Percentiles rank a stretch among this genome's conserved stretches.
Conservation (phyloP, 1,140 invertebrate genomes). For the Drosophila ananassae region DNA sequence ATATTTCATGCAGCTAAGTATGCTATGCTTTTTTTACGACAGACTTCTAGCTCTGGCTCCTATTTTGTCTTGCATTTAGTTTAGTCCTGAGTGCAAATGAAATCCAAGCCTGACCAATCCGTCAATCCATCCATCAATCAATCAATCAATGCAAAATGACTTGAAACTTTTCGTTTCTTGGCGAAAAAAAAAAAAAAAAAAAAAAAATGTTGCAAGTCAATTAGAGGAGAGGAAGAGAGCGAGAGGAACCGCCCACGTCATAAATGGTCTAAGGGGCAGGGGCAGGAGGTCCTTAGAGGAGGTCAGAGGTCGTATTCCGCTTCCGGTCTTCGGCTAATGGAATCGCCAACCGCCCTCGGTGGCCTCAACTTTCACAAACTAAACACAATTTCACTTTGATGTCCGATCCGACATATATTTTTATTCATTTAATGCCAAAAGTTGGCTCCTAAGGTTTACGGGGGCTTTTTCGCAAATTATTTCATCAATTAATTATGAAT, state of each 20-base stretch:
- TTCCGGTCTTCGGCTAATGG: slow-evolving; percentile 37
- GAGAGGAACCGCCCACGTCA: slow-evolving; percentile 15
- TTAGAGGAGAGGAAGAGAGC: slow-evolving; percentile 10
- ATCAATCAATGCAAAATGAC: slow-evolving; percentile 55
- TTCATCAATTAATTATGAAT: not conserved
- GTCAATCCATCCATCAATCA: slow-evolving; percentile 21
- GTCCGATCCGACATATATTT: not conserved
- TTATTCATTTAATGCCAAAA: not conserved
- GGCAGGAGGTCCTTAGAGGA: not conserved
- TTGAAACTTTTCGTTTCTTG: slow-evolving; percentile 32
- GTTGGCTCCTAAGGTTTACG: too few species aligned
- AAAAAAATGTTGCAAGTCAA: slow-evolving; percentile 44
- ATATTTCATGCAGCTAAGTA: slow-evolving; percentile 55
- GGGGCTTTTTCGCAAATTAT: not conserved
- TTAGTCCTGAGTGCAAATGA: slow-evolving; percentile 39
- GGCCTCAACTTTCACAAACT: slow-evolving; percentile 1
- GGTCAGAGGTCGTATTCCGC: slow-evolving; percentile 30
- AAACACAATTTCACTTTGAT: slow-evolving; percentile 7
- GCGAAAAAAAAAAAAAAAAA: slow-evolving; percentile 21
- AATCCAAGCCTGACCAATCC: slow-evolving; percentile 44
- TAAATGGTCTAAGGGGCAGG: slow-evolving; percentile 9
- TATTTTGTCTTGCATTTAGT: slow-evolving; percentile 13
- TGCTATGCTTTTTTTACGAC: slow-evolving; percentile 42
- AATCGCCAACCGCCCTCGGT: slow-evolving; percentile 20
- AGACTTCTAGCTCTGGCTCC: not conserved